These are phyloP conservation scores for Amphibalanus amphitrite DNA, from an alignment of 1,140 invertebrate species.

Conservation along the genomic window DNA sequence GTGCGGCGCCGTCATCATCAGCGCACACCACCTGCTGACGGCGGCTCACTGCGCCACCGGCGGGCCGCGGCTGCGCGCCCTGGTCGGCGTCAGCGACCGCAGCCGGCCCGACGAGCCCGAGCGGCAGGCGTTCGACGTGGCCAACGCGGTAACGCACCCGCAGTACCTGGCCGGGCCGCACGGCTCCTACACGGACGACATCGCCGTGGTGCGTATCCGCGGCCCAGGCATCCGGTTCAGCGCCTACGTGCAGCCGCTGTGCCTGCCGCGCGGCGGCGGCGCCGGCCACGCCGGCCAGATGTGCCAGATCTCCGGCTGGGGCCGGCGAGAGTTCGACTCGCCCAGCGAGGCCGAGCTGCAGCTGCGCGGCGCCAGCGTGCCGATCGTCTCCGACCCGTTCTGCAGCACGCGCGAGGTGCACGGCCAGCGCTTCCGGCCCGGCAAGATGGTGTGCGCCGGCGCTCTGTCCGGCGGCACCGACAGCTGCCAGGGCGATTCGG, in stretches of 20 bases:
- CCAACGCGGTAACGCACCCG: neutral
- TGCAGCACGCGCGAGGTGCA: slow-evolving; percentile 34
- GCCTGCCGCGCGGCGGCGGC: slow-evolving; percentile 7
- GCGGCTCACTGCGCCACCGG: slow-evolving; percentile 13
- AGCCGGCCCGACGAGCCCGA: neutral
- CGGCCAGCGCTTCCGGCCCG: slow-evolving; percentile 38
- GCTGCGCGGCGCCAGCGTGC: slow-evolving; percentile 33
- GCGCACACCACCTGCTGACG: slow-evolving; percentile 8
- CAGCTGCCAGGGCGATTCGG: slow-evolving; percentile 71
- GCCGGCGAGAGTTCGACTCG: neutral
- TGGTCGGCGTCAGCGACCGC: neutral
- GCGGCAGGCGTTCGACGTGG: neutral
- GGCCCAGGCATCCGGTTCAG: neutral
- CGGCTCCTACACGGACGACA: neutral
- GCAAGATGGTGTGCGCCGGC: slow-evolving; percentile 76
- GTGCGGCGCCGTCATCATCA: slow-evolving; percentile 13
- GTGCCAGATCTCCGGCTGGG: slow-evolving; percentile 14
- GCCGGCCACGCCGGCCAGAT: neutral
- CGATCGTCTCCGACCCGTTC: slow-evolving; percentile 30
- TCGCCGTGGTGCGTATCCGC: neutral
- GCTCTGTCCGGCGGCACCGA: slow-evolving; percentile 57
- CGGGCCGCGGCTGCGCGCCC: neutral
- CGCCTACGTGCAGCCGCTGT: slow-evolving; percentile 9
- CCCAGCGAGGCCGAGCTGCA: neutral
- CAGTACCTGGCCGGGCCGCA: neutral